These are phyloP conservation scores for Pseudomyrmex pallidus DNA, from an alignment of 1,140 invertebrate genomes.

Conservation along the genomic window DNA sequence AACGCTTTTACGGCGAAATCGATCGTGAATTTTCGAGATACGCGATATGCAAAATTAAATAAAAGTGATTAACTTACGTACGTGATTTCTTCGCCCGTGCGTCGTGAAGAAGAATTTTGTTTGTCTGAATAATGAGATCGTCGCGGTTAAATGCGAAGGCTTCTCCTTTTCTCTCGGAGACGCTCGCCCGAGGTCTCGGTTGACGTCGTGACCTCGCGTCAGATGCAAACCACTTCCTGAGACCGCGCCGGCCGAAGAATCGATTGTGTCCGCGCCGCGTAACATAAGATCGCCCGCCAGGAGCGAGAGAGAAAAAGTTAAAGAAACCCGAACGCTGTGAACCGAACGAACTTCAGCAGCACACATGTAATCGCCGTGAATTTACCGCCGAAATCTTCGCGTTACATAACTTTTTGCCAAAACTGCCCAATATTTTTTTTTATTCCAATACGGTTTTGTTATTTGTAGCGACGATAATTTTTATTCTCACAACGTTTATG, in stretches of 20 bases:
- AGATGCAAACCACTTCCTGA: conserved; percentile 75
- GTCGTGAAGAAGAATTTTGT: conserved; percentile 19
- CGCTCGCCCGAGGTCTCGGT: conserved; percentile 17
- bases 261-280: conserved; percentile 80
- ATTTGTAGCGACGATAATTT: too few relatives aligned
- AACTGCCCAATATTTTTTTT: too few relatives aligned
- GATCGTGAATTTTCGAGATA: not conserved
- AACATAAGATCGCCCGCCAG: conserved; percentile 80
- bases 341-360: too few relatives aligned
- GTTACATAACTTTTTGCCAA: too few relatives aligned
- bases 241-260: conserved; percentile 69
- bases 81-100: too few relatives aligned
- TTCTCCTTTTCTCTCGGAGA: not conserved
- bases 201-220: conserved; percentile 55
- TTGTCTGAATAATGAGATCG: conserved; percentile 31
- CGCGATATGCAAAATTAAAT: not conserved
- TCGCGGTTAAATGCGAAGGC: conserved; percentile 23
- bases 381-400: too few relatives aligned
- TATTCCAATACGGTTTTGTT: too few relatives aligned
- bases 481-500: too few relatives aligned
- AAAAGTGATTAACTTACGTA: not conserved
- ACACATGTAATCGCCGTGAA: too few relatives aligned
- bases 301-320: conserved; percentile 60
- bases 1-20: not conserved
- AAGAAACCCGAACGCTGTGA: conserved; percentile 61